Evolutionary conservation across 2,797 vertebrate genomes (phyloP).

Genomic region (Mastacembelus armatus): DNA sequence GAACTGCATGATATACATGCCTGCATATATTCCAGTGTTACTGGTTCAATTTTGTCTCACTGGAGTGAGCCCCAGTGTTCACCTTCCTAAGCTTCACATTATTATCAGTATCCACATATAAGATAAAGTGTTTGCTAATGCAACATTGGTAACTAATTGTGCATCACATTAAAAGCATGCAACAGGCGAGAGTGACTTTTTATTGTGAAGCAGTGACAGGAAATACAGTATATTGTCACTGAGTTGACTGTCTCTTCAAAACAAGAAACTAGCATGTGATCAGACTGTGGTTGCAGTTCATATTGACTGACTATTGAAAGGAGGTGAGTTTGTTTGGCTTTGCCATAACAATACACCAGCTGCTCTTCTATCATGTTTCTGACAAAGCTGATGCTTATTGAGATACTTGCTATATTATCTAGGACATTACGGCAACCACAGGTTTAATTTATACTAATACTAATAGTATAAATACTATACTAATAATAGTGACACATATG

Average conservation of each 20-base stretch:
- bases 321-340: background rate
- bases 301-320: background rate
- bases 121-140: background rate
- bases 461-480: too few relatives aligned
- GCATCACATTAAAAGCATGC: constrained; percentile 13
- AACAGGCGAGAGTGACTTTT: background rate
- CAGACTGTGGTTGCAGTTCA: background rate
- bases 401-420: background rate
- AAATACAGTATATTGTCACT: background rate
- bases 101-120: too few relatives aligned
- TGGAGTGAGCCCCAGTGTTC: background rate
- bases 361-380: background rate
- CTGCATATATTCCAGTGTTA: background rate
- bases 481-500: too few relatives aligned
- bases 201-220: background rate
- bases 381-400: background rate
- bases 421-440: constrained; percentile 6
- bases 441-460: too few relatives aligned
- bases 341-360: background rate
- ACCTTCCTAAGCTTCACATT: background rate
- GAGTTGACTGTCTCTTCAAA: background rate
- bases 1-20: too few relatives aligned
- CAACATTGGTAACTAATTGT: background rate
- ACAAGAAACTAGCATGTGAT: background rate
- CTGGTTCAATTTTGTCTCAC: background rate